These are phyloP conservation scores for Griposia aprilina DNA, from an alignment of 2,888 invertebrate genomes.

Conservation along the genomic window DNA sequence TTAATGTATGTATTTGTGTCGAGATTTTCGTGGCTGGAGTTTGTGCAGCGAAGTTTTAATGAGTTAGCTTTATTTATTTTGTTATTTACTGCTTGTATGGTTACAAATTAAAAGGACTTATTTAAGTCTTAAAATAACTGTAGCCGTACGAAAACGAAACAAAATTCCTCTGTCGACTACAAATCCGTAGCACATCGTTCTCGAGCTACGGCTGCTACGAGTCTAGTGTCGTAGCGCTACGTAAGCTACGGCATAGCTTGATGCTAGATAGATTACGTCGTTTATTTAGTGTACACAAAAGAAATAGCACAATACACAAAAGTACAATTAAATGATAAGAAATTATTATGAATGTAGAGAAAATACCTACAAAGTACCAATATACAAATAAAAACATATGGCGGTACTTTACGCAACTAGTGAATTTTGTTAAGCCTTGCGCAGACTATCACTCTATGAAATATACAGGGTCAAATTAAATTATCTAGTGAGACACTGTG, in stretches of 20 bases:
- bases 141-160: slow-evolving; percentile 15
- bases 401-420: background rate
- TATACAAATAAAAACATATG: background rate
- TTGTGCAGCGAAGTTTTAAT: slow-evolving; percentile 59
- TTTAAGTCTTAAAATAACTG: slow-evolving; percentile 28
- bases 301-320: background rate
- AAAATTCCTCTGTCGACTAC: slow-evolving; percentile 28
- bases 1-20: slow-evolving; percentile 66
- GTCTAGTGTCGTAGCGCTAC: slow-evolving; percentile 19
- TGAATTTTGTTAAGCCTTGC: background rate
- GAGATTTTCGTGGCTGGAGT: slow-evolving; percentile 35
- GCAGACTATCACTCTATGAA: background rate
- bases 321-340: background rate
- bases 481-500: too few relatives aligned
- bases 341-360: background rate
- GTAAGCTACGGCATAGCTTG: slow-evolving; percentile 36
- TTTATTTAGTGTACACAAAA: background rate
- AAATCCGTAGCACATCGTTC: slow-evolving; percentile 30
- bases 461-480: background rate
- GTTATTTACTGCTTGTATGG: slow-evolving; percentile 41
- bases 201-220: slow-evolving; percentile 34
- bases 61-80: slow-evolving; percentile 51
- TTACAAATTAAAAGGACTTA: slow-evolving; percentile 39
- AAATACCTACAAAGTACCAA: background rate
- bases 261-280: background rate